These are phyloP conservation scores for Clinocottus analis DNA, from an alignment of 2,113 vertebrate species.

Conservation along the genomic window DNA sequence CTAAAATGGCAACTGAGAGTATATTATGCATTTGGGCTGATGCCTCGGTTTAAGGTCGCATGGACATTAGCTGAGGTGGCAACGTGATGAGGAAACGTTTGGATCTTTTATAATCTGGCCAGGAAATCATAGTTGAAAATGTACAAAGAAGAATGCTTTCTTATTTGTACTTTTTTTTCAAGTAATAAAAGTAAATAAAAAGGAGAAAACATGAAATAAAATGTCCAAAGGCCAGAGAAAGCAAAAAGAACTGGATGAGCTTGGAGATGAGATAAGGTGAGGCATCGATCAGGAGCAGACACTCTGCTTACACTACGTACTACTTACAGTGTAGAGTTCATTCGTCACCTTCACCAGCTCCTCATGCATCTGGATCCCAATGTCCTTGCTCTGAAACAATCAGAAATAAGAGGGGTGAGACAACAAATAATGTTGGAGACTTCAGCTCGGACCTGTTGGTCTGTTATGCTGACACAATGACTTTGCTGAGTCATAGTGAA, in stretches of 20 bases:
- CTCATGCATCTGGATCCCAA: conserved; percentile 98
- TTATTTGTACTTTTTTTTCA: no score
- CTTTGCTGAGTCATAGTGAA: conserved; percentile 24
- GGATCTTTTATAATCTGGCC: background rate
- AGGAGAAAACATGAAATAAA: background rate
- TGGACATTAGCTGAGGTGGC: background rate
- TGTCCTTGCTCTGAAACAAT: conserved; percentile 95
- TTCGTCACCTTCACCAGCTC: conserved; percentile 98
- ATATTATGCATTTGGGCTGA: background rate
- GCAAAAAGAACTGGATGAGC: conserved; percentile 12
- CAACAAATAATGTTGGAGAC: conserved; percentile 16
- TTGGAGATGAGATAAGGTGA: conserved; percentile 42
- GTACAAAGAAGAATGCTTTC: background rate
- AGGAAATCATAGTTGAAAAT: background rate
- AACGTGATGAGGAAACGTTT: background rate
- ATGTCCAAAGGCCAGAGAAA: conserved; percentile 1
- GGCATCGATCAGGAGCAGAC: conserved; percentile 46
- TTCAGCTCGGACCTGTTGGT: conserved; percentile 18
- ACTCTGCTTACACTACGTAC: no score
- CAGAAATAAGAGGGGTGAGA: conserved; percentile 11
- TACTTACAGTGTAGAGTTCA: conserved; percentile 97
- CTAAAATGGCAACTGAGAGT: background rate
- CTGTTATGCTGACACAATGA: background rate
- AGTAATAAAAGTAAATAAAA: background rate
- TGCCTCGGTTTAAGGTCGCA: background rate